Conservation (phyloP, 2,797 vertebrate species). For the Lagocephalus sceleratus region DNA sequence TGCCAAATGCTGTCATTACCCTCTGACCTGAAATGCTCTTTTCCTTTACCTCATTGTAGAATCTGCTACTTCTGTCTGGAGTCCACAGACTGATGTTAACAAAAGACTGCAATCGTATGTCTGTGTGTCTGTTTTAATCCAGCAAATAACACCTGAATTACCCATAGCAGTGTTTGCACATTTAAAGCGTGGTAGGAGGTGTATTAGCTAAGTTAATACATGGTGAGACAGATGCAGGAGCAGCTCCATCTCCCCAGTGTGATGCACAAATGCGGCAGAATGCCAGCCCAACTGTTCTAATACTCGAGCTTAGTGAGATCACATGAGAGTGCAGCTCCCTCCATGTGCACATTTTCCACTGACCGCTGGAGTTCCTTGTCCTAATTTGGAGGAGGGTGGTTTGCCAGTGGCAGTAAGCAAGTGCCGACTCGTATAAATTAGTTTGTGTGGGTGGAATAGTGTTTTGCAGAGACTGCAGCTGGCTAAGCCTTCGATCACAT, state of each 20-base stretch:
- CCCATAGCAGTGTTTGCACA: conserved; percentile 11
- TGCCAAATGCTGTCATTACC: conserved; percentile 50
- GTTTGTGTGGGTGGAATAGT: conserved; percentile 33
- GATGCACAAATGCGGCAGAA: conserved; percentile 29
- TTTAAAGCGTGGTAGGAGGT: conserved; percentile 14
- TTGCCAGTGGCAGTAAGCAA: conserved; percentile 41
- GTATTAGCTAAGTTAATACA: conserved; percentile 31
- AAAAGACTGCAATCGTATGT: conserved; percentile 7
- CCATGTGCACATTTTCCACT: conserved; percentile 16
- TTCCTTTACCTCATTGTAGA: conserved; percentile 26
- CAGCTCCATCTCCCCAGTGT: conserved; percentile 27
- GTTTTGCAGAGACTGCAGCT: conserved; percentile 40
- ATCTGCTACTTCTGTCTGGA: conserved; percentile 24
- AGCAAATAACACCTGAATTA: conserved; percentile 12
- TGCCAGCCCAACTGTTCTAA: conserved; percentile 21
- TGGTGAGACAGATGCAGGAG: conserved; percentile 31
- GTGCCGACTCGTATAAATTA: conserved; percentile 43
- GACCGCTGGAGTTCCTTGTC: conserved; percentile 40
- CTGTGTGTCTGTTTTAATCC: conserved; percentile 26
- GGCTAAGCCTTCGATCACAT: conserved; percentile 45
- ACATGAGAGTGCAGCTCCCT: conserved; percentile 16
- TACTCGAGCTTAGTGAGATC: not conserved
- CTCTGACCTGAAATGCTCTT: conserved; percentile 43
- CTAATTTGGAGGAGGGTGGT: conserved; percentile 37
- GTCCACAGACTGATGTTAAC: conserved; percentile 32